A percentile compares a stretch with the other conserved stretches of the same genome.
phyloP scores from a whole-genome alignment of 2,888 invertebrate species.

The Ormia ochracea region DNA sequence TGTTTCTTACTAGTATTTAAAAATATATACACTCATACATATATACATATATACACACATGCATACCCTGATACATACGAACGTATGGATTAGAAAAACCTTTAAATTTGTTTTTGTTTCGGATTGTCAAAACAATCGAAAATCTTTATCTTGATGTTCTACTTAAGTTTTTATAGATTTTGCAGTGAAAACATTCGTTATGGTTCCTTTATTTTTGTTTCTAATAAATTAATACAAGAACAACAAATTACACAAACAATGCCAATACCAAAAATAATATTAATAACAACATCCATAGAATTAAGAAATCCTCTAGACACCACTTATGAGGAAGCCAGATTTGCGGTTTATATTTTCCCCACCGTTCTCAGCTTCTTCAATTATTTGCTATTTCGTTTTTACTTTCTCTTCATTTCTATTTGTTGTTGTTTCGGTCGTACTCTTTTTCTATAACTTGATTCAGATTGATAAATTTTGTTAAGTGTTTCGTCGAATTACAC shows the following conservation, averaged over 20 bases:
- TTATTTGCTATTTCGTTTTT: not conserved
- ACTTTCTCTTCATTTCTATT: not conserved
- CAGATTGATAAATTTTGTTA: slow-evolving; percentile 15
- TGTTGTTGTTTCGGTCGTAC: slow-evolving; percentile 2
- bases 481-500: slow-evolving; percentile 36
- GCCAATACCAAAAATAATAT: not conserved
- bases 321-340: slow-evolving; percentile 63
- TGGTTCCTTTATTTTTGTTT: slow-evolving; percentile 34
- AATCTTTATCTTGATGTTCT: slow-evolving; percentile 56
- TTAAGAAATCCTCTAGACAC: slow-evolving; percentile 58
- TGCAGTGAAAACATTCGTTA: slow-evolving; percentile 60
- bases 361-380: not conserved
- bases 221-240: slow-evolving; percentile 29
- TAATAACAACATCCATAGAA: slow-evolving; percentile 20
- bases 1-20: no score
- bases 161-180: slow-evolving; percentile 46
- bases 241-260: slow-evolving; percentile 23
- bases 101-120: not conserved
- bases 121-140: slow-evolving; percentile 10
- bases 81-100: not conserved
- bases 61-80: not conserved
- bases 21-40: not conserved
- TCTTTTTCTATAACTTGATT: slow-evolving; percentile 28
- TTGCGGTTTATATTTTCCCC: slow-evolving; percentile 49
- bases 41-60: not conserved